Conservation (phyloP, 1,140 invertebrate genomes). For the Matsumurasca onukii region DNA sequence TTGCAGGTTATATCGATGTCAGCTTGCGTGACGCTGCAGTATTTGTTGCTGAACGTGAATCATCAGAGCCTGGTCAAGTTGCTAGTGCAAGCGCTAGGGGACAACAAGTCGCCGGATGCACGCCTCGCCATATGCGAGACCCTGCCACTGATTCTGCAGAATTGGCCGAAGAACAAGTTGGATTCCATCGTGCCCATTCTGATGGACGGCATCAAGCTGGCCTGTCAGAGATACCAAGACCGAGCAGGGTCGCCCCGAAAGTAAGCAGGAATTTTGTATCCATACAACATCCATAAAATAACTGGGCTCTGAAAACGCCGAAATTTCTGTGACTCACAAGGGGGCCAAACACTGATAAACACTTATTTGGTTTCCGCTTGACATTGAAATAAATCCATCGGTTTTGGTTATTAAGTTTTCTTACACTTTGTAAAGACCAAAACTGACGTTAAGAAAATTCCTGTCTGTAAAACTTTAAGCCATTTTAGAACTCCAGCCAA, state of each 20-base stretch:
- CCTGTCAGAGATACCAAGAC: constrained; percentile 89
- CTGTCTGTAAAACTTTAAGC: no score
- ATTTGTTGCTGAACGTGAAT: neutral
- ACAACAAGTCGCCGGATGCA: constrained; percentile 92
- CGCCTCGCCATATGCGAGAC: constrained; percentile 80
- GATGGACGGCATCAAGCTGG: constrained; percentile 85
- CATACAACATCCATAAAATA: no score
- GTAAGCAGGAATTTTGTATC: constrained; percentile 49
- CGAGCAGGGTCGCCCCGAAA: constrained; percentile 75
- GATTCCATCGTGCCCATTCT: constrained; percentile 78
- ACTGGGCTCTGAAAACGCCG: constrained; percentile 43
- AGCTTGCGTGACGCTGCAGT: neutral
- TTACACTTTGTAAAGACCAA: no score
- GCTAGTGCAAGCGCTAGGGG: constrained; percentile 37
- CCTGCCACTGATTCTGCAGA: constrained; percentile 77
- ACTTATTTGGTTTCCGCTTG: no score
- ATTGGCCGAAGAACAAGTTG: constrained; percentile 78
- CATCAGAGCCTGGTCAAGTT: neutral
- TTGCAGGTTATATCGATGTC: neutral
- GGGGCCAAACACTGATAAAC: no score
- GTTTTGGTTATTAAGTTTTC: no score
- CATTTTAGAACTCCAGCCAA: no score
- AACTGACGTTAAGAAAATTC: no score
- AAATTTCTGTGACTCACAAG: neutral
- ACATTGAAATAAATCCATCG: no score